Evolutionary conservation across 2,113 vertebrate genomes (phyloP), one percentile per base, ranked within the genome.

Genomic region (Sander lucioperca): DNA sequence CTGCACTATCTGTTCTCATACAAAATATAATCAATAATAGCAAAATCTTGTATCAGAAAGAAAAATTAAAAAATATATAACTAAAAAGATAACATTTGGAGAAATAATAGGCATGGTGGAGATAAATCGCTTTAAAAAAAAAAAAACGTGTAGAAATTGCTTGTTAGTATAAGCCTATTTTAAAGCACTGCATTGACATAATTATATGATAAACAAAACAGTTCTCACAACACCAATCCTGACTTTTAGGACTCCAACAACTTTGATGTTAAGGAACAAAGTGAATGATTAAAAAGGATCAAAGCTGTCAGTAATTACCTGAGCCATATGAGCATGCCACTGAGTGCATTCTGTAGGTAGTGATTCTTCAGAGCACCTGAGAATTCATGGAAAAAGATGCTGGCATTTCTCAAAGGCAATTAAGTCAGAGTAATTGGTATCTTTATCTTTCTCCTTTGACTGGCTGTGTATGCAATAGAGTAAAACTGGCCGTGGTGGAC

Each of bases 401-500:
- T 36, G 58, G n/a, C 62, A 79, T 79, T 87, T 84, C 56, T 85
- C 51, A 73, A 62, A 85, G 47, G 27, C 72, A 88, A 87, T 88
- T 86, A 75, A 58, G 36, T 62, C 47, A 63, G 57, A 80, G 71
- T 78, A 88, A 86, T 73, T 86, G 65, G 25, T 36, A 12, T 70
- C 67, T 70, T 53, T 56, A 70, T 79, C 47, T 70, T 19, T 51
- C 64, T 70, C 45, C 63, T 72, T 62, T 63, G 25, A 68, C 67
- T 84, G 73, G 16, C 65, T 80, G 79, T 68, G 27, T 68, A 57
- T 56, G 78, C 53, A 8, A 10, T 70, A 74, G 74, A 15, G 58
- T 61, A 78, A 82, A 83, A 43, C 47, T 74, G 61, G 78, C 79
- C 1, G 1, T 21, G 33, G 58, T 59, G 69, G 86, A 88, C 89